Conservation (phyloP, 2,888 invertebrate genomes). For the Drosophila barbarae region DNA sequence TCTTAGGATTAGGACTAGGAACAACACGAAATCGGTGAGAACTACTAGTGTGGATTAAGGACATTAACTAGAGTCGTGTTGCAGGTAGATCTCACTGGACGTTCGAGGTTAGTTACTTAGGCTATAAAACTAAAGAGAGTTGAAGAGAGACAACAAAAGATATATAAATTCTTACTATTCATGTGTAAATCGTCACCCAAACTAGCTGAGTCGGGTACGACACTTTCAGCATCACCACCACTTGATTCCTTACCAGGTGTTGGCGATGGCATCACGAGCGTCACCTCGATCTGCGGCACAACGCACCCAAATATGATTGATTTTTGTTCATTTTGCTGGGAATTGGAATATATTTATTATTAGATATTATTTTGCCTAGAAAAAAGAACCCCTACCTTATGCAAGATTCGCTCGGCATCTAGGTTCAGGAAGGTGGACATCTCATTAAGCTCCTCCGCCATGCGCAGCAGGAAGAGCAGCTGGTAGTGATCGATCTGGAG, state of each 20-base stretch:
- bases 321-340: slow-evolving; percentile 78
- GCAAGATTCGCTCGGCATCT: slow-evolving; percentile 87
- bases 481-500: slow-evolving; percentile 97
- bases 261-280: slow-evolving; percentile 91
- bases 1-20: slow-evolving; percentile 20
- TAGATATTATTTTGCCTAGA: too few species aligned
- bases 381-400: slow-evolving; percentile 78
- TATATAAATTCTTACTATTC: slow-evolving; percentile 81
- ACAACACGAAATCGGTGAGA: slow-evolving; percentile 44
- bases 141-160: slow-evolving; percentile 73
- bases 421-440: slow-evolving; percentile 88
- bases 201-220: slow-evolving; percentile 91
- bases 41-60: slow-evolving; percentile 43
- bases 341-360: background rate
- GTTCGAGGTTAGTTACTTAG: slow-evolving; percentile 30
- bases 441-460: slow-evolving; percentile 90
- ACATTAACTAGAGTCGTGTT: slow-evolving; percentile 31
- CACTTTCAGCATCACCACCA: slow-evolving; percentile 90
- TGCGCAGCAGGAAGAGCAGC: slow-evolving; percentile 91
- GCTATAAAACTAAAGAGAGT: slow-evolving; percentile 59
- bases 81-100: slow-evolving; percentile 3
- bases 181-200: slow-evolving; percentile 87
- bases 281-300: slow-evolving; percentile 92
- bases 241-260: slow-evolving; percentile 93
- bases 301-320: slow-evolving; percentile 87